Evolutionary conservation across 2,888 invertebrate genomes (phyloP), one percentile per base, ranked within the genome.

Genomic region (Plebejus anna): DNA sequence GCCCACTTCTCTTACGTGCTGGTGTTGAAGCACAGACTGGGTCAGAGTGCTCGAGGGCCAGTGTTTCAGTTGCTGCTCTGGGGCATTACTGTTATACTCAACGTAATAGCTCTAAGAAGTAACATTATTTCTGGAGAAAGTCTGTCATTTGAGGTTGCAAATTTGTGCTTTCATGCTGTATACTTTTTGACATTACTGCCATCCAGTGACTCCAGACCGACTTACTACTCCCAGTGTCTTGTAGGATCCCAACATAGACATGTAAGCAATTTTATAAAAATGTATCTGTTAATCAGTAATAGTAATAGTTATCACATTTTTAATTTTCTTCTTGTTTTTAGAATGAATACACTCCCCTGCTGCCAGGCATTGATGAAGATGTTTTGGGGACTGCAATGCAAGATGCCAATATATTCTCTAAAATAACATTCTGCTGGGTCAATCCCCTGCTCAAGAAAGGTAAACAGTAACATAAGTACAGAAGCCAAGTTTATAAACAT

Each of bases 371-470:
- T 80, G 96, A 97, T 86, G 96, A 97, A 81, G 94, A 94, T 78
- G 95, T 96, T 81, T 89, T 98, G 80, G 98, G 98, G 0, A 96
- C 96, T 76, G 98, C 98, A 1, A 97, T 98, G 95, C 97, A 98
- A 88, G 95, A 96, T 79, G 93, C 94, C 16, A 95, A 95, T 76
- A 95, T 94, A 84, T 83, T 96, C 2, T 97, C 98, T 0, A 96
- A 95, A 84, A 91, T 98, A n/a, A 89, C 96, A 38, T 98, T 99
- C 87, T 94, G 96, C 79, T 99, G 99, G 99, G 98, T 98, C 1
- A 95, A 96, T 80, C 97, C 97, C 2, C 89, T 99, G 77, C 96
- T 99, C 88, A 89, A 95, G 78, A 98, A 98, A 92, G 98, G 95
- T 90, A 86, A 77, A 57, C 78, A 16, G 75, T 36, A n/a, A 28